These are phyloP conservation scores for Drosophila willistoni DNA, from an alignment of 1,140 invertebrate genomes.

Conservation along the genomic window DNA sequence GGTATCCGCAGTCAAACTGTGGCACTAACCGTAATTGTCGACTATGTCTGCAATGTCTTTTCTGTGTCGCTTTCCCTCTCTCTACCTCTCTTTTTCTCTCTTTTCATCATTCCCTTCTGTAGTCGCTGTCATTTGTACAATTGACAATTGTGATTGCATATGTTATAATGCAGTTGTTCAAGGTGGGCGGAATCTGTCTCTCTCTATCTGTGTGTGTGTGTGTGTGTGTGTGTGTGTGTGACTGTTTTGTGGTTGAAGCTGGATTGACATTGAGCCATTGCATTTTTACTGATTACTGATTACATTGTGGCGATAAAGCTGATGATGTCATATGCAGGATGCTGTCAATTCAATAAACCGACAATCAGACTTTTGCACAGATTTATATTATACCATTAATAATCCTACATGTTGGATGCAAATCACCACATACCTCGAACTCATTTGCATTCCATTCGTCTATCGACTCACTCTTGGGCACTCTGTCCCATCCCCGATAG, in stretches of 20 bases:
- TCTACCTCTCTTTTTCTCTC: neutral
- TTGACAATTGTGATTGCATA: slow-evolving; percentile 79
- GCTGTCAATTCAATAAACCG: slow-evolving; percentile 28
- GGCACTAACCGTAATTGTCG: slow-evolving; percentile 78
- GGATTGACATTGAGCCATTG: slow-evolving; percentile 56
- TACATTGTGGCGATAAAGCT: slow-evolving; percentile 35
- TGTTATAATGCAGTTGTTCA: slow-evolving; percentile 64
- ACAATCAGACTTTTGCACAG: slow-evolving; percentile 10
- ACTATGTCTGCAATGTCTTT: slow-evolving; percentile 54
- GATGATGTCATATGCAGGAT: slow-evolving; percentile 34
- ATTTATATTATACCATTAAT: slow-evolving; percentile 26
- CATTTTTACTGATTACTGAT: slow-evolving; percentile 65
- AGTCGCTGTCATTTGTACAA: slow-evolving; percentile 71
- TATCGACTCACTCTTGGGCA: neutral
- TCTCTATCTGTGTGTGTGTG: no score
- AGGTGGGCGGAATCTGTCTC: slow-evolving; percentile 11
- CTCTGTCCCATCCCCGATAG: slow-evolving; percentile 6
- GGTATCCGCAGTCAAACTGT: slow-evolving; percentile 68
- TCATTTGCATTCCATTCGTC: slow-evolving; percentile 5
- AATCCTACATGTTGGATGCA: neutral
- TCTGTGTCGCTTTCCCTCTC: slow-evolving; percentile 4
- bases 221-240: slow-evolving; percentile 8
- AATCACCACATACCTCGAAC: slow-evolving; percentile 9
- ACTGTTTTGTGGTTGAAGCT: neutral
- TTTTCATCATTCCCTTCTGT: slow-evolving; percentile 22